A percentile compares a stretch with the other conserved stretches of the same genome.
phyloP scores from a whole-genome alignment of 2,113 vertebrate species.

The Sylvietta virens region DNA sequence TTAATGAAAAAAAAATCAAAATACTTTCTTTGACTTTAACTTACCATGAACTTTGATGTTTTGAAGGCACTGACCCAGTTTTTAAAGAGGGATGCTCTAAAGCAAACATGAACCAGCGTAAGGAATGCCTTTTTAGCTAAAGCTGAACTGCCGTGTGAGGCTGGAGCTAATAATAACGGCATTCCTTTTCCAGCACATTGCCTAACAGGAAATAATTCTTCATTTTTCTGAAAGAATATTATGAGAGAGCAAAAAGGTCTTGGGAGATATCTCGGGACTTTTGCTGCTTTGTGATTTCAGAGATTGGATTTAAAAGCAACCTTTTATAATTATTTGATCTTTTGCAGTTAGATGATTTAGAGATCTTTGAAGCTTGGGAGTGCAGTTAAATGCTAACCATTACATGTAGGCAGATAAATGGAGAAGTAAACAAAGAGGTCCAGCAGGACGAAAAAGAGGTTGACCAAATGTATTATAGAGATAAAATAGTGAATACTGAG shows the following conservation, averaged over 20 bases:
- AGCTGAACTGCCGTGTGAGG: not conserved
- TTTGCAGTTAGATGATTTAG: not conserved
- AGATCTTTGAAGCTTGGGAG: not conserved
- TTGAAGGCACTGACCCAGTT: not conserved
- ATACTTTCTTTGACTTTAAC: slow-evolving; percentile 15
- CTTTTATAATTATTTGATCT: not conserved
- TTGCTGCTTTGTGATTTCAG: not conserved
- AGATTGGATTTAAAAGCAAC: not conserved
- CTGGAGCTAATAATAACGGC: not conserved
- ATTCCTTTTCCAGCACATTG: slow-evolving; percentile 7
- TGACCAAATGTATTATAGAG: not conserved
- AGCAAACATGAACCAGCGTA: not conserved
- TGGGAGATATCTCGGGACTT: not conserved
- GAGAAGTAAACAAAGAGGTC: not conserved
- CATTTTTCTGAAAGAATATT: not conserved
- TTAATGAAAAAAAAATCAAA: not conserved
- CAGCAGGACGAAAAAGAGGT: not conserved
- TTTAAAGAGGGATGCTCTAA: not conserved
- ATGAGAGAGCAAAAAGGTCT: not conserved
- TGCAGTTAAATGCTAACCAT: not conserved
- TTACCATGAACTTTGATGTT: not conserved
- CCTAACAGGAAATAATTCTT: slow-evolving; percentile 9
- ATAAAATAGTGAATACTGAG: not conserved
- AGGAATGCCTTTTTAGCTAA: not conserved
- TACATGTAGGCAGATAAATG: not conserved